phyloP scores from a whole-genome alignment of 2,113 vertebrate genomes.

The Tachycineta bicolor region DNA sequence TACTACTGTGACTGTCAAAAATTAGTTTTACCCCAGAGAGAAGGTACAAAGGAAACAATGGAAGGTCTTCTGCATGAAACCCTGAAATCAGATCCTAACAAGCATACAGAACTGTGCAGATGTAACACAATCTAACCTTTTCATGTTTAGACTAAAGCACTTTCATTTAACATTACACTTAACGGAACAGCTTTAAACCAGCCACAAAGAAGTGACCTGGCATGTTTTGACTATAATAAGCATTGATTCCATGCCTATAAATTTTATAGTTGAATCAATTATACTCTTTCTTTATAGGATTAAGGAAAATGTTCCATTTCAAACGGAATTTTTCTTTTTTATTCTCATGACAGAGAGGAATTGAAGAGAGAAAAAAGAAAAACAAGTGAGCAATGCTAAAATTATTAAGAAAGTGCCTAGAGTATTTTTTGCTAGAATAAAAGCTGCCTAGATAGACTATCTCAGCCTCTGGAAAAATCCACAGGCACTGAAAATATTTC shows the following conservation, averaged over 20 bases:
- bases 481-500: background rate
- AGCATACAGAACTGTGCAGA: constrained; percentile 18
- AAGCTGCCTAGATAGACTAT: constrained; percentile 3
- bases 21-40: constrained; percentile 58
- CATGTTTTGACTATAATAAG: constrained; percentile 74
- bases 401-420: constrained; percentile 49
- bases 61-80: constrained; percentile 55
- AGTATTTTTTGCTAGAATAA: constrained; percentile 36
- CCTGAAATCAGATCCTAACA: constrained; percentile 63
- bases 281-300: constrained; percentile 69
- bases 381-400: constrained; percentile 32
- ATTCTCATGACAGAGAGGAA: constrained; percentile 25
- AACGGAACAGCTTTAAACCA: constrained; percentile 62
- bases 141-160: constrained; percentile 57
- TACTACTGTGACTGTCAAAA: constrained; percentile 55
- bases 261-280: constrained; percentile 74
- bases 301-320: constrained; percentile 63
- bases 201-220: constrained; percentile 68
- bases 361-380: constrained; percentile 44
- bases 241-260: constrained; percentile 65
- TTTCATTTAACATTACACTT: constrained; percentile 61
- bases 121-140: constrained; percentile 74
- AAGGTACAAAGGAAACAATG: constrained; percentile 64
- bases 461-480: background rate
- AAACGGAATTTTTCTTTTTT: constrained; percentile 59